A percentile compares a stretch with the other conserved stretches of the same genome.
phyloP scores from a whole-genome alignment of 1,140 invertebrate genomes.

The Diabrotica virgifera region DNA sequence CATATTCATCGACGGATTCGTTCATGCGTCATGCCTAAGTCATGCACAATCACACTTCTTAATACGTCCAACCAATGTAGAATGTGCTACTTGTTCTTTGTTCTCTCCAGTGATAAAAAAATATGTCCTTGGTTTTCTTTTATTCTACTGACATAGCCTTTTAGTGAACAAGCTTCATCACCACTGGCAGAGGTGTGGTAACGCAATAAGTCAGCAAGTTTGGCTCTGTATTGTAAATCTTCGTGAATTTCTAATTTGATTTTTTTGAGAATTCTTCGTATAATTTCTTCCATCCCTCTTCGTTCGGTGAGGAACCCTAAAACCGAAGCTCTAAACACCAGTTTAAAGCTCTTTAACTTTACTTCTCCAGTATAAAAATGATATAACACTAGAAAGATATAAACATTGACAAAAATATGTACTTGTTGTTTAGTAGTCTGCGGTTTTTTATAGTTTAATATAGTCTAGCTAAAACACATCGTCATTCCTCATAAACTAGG shows the following conservation, averaged over 20 bases:
- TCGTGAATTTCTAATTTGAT: conserved; percentile 97
- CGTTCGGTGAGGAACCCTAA: too few relatives aligned
- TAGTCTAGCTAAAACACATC: too few relatives aligned
- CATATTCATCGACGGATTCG: conserved; percentile 99
- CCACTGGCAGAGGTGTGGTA: conserved; percentile 93
- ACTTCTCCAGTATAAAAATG: too few relatives aligned
- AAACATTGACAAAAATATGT: too few relatives aligned
- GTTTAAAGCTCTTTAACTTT: too few relatives aligned
- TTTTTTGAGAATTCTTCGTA: conserved; percentile 99
- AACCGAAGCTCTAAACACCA: too few relatives aligned
- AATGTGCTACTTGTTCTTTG: conserved; percentile 93
- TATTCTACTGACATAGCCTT: conserved; percentile 96
- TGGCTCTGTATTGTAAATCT: conserved; percentile 91
- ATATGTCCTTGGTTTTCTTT: conserved; percentile 98
- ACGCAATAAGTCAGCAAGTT: conserved; percentile 87
- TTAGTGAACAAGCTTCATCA: conserved; percentile 88
- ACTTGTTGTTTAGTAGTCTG: too few relatives aligned
- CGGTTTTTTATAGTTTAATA: too few relatives aligned
- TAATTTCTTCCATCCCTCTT: conserved; percentile 98
- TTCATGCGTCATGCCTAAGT: too few relatives aligned
- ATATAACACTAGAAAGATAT: too few relatives aligned
- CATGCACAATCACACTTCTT: conserved; percentile 98
- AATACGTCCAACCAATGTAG: conserved; percentile 95
- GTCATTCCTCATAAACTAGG: too few relatives aligned
- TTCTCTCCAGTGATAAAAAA: conserved; percentile 97